A percentile compares a stretch with the other conserved stretches of the same genome.
Evolutionary conservation across 2,888 invertebrate species (phyloP).

Genomic region (Lysandra coridon): DNA sequence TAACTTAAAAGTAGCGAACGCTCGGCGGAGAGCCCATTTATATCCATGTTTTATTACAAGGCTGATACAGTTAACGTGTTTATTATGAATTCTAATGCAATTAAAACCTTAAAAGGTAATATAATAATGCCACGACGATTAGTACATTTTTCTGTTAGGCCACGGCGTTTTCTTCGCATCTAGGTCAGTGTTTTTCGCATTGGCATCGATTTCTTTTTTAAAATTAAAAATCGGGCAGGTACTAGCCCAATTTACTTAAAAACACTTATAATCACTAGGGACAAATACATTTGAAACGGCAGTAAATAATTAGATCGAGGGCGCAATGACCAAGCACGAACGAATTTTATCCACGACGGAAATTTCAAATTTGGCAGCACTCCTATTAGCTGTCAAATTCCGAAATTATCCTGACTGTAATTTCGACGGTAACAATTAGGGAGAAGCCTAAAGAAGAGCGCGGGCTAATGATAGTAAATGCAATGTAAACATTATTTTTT

Average conservation of each 20-base stretch:
- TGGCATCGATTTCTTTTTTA: conserved; percentile 1
- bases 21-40: conserved; percentile 7
- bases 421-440: conserved; percentile 11
- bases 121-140: conserved; percentile 6
- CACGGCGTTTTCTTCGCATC: conserved; percentile 1
- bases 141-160: conserved; percentile 14
- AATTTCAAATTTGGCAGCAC: conserved; percentile 10
- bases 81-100: conserved; percentile 22
- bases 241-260: background rate
- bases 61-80: background rate
- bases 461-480: conserved; percentile 29
- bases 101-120: conserved; percentile 19
- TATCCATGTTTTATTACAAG: conserved; percentile 27
- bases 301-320: background rate
- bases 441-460: conserved; percentile 1
- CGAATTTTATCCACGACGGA: background rate
- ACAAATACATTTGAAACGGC: background rate
- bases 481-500: conserved; percentile 20
- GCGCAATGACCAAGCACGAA: conserved; percentile 11
- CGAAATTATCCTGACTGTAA: conserved; percentile 14
- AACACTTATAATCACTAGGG: background rate
- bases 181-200: conserved; percentile 12
- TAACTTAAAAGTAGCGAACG: background rate
- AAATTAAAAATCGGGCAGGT: background rate
- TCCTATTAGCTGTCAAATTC: conserved; percentile 17